Evolutionary conservation across 2,797 vertebrate species (phyloP), one percentile per base, ranked within the genome.

Genomic region (Hyperoplus lanceolatus): DNA sequence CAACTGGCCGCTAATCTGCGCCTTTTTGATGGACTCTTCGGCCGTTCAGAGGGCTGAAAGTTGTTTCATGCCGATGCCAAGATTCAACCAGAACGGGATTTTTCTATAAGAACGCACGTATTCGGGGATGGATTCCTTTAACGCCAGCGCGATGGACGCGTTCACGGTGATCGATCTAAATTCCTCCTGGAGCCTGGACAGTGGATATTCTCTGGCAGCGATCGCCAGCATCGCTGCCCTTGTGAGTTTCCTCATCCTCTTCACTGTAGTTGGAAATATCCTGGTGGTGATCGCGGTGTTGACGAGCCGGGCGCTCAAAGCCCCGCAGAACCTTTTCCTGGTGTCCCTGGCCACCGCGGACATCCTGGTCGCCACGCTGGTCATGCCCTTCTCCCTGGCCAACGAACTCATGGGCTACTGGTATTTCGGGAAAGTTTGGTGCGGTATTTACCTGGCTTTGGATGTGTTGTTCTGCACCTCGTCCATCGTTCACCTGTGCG

Each of bases 391-490:
- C 70, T 98, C 97, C 6, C 90, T 98, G 87, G 97, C 97, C 42
- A 97, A 98, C 57, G 97, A 98, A 83, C 96, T 98, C 4, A 97
- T 97, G 97, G 97, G 96, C 81, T 97, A 96, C 88, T 98, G 97
- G 97, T 96, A 95, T 95, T 98, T 98, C 2, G 97, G 97, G n/a
- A 96, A 94, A 91, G 94, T 96, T 88, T 98, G 97, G 97, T 98
- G 97, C 73, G 96, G 96, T 58, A 95, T 97, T 80, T 98, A 98
- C 94, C 93, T 96, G 88, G 97, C 97, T 0, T 86, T 98, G 87
- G 97, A 98, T n/a, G 97, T 98, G 43, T 87, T 98, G 49, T 97
- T 98, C 90, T 98, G 97, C 93, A 98, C 97, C 15, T 97, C 97
- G 1, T 98, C 97, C 68, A 98, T 98, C 36, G 97, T 97, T 16